Evolutionary conservation across 2,113 vertebrate genomes (phyloP), one percentile per base, ranked within the genome.

Genomic region (Panthera uncia): DNA sequence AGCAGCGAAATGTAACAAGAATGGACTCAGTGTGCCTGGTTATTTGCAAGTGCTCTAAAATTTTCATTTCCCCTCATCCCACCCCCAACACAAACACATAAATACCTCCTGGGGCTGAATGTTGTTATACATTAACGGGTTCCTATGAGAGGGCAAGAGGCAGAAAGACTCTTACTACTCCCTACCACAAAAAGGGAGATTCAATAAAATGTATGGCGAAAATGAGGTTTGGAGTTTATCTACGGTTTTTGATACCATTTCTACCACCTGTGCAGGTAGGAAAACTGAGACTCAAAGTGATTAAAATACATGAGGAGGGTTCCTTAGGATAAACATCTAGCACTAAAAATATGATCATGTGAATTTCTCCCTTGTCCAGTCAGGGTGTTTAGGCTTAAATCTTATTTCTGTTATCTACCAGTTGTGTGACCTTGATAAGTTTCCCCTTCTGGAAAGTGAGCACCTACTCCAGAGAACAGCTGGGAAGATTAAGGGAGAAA

Each of bases 321-420:
- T 52, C 8, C 27, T 4, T 16, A 80, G 21, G 41, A 36, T 33
- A 85, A 73, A 93, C 23, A 25, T 36, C 19, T 25, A 76, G 63
- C 48, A 55, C 21, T 13, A 79, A 36, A 80, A 83, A 63, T 18
- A 36, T 12, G 31, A 36, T 29, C 15, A 7, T 15, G 9, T 50
- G 13, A 48, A 96, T 29, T 65, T 97, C 73, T 80, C 79, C 68
- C 55, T 38, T 78, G 78, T 95, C 71, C 27, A n/a, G 81, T 41
- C 12, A n/a, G 25, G 52, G 29, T 14, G 33, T 23, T 36, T 48
- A 36, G 57, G 3, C 65, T 87, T 84, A 48, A 16, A 23, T 88
- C 41, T 76, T 63, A 52, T 2, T 19, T 61, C 29, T 14, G 16
- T 68, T 48, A 52, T 55, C 76, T 68, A 76, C 41, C n/a, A 78